Evolutionary conservation across 2,888 invertebrate genomes (phyloP), one percentile per base, ranked within the genome.

Genomic region (Ryuthela nishihirai): DNA sequence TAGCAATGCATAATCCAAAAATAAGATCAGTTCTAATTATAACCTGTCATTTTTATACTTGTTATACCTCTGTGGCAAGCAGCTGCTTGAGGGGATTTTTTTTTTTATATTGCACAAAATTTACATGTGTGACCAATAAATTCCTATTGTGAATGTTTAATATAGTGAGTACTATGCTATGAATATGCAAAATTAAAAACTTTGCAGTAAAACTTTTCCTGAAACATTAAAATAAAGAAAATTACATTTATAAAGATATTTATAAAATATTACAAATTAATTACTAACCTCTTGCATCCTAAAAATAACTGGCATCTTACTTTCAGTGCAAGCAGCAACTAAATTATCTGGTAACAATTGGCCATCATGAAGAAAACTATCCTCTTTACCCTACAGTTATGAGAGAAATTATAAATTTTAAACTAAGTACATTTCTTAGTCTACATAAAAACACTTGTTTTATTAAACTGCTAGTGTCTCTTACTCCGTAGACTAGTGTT

Each of bases 261-360:
- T 41, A 26, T 38, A 40, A 41, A 42, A 17, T 43, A 15, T 40
- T 40, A 21, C 12, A 24, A 36, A 42, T 34, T 6, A 17, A n/a
- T 6, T 23, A 15, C 36, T 18, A 64, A 56, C 62, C 49, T 66
- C 58, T 32, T 63, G 62, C 46, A 47, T 47, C 32, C 58, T 42
- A 20, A 58, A 59, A 24, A 26, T 61, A 12, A 74, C 66, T 0
- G 70, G 83, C 17, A 90, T 77, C 48, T 84, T 83, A 15, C 80
- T 82, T 56, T 82, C 80, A 40, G 83, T 82, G 69, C 85, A 86
- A 2, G 87, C 86, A 54, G 79, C 76, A 6, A 88, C 78, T 29
- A 98, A 79, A 69, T 88, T 88, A 64, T 93, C 88, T 0, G 95
- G 92, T 49, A 87, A 75, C 9, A 98, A 79, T 74, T 92, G 87